Evolutionary conservation across 2,113 vertebrate species (phyloP), one percentile per base, ranked within the genome.

Genomic region (Etia nguti): DNA sequence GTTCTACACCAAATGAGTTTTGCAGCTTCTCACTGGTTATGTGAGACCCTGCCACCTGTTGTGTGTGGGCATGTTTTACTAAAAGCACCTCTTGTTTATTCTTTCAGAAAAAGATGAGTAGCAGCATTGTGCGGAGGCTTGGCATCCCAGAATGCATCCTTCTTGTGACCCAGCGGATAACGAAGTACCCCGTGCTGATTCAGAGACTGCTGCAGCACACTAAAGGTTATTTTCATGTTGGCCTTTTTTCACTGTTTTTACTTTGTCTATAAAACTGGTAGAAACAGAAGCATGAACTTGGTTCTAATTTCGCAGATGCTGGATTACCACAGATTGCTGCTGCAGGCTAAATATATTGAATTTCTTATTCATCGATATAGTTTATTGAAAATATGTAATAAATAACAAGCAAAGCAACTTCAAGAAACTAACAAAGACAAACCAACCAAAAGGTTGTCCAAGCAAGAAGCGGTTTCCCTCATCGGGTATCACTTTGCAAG

Each of bases 141-240:
- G 97, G 98, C 24, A 97, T 99, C 92, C 98, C 98, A 15, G 99
- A 99, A 90, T 99, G 99, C 94, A 99, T 99, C 84, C 91, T 99
- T 90, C 94, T 99, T 48, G 98, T 99, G 57, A 99, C 99, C 6
- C 99, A 99, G 94, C 96, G 99, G 89, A 99, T 99, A 94, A 99
- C 98, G 24, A 99, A 99, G 93, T 99, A 99, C 90, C 98, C 99
- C 0, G 98, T 99, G 57, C 92, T 99, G 82, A 95, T 99, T 80
- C 98, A 99, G 81, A 97, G 98, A 88, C 97, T 99, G 90, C 91
- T 99, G 41, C 97, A 98, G 83, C 97, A 98, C 95, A 99, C 98
- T 54, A 98, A 97, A 97, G 98, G 98, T 99, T 80, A 95, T 92
- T 5, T 46, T 83, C 29, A 52, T 15, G 55, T 59, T 20, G 3